Base-by-base conservation (phyloP, 2,888 invertebrate species). In the Gastracanthus pulcherrimus region DNA sequence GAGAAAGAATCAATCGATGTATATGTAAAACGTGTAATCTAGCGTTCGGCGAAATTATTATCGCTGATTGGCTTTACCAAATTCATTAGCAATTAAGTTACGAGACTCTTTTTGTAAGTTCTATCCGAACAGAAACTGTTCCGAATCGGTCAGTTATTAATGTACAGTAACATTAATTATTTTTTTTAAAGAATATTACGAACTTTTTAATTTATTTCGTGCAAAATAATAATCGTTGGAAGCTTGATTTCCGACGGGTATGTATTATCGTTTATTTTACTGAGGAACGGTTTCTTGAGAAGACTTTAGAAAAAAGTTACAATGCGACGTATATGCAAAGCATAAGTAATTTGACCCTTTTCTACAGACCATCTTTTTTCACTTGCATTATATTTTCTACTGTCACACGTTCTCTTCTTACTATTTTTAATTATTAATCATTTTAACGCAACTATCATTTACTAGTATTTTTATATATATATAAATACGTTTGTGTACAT, bases 391-490 rank as follows among this genome's bases (percentile, higher is more conserved):
- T 64, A n/a, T 48, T 74, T 77, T 58, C 16, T 60, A 66, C 36
- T 66, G 36, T 67, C 31, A 48, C 55, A 38, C 48, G 19, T 74
- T 67, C 38, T 62, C 62, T 55, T 23, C 45, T 74, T 41, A 48
- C n/a, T 70, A 36, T 74, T 74, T n/a, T 71, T 74, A 67, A 77
- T 70, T 79, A 76, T 76, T 74, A 81, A 80, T 81, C 41, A 38
- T 74, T 66, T 79, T 76, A 75, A 76, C 34, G 72, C 78, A 78
- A 81, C 55, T 76, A 71, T 84, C 45, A 76, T 78, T 75, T 84
- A 81, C 58, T 76, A 81, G 67, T 82, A 82, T 83, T 84, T 84
- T 85, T 85, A 81, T 80, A 83, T 72, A 82, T 36, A 62, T 80
- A 79, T 72, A 80, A 70, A 71, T 83, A 80, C 36, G 58, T 72